These are phyloP conservation scores for Deladenus siricidicola DNA, from an alignment of 2,888 invertebrate genomes.

Conservation along the genomic window DNA sequence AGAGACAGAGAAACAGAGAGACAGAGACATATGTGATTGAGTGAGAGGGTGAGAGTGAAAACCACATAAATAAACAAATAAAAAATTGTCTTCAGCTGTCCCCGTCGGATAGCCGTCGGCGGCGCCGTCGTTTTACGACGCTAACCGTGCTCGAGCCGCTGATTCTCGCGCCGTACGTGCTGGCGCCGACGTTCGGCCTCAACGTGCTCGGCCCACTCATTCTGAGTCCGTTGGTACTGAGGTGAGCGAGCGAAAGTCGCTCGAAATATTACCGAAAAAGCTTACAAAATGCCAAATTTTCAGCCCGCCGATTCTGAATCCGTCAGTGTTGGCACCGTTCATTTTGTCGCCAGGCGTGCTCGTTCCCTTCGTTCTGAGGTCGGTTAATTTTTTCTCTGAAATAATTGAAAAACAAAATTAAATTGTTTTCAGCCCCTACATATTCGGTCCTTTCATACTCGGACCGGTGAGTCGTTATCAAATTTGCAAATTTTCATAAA, in stretches of 20 bases:
- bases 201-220: constrained; percentile 19
- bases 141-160: constrained; percentile 30
- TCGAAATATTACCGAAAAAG: too few relatives aligned
- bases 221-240: constrained; percentile 1
- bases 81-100: not conserved
- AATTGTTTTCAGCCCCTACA: constrained; percentile 19
- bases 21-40: too few relatives aligned
- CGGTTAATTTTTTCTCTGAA: not conserved
- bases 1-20: too few relatives aligned
- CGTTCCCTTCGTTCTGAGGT: constrained; percentile 25
- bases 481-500: not conserved
- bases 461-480: constrained; percentile 11
- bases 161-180: constrained; percentile 41
- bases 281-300: constrained; percentile 2
- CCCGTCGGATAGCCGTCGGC: not conserved
- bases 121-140: not conserved
- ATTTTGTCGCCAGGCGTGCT: constrained; percentile 22
- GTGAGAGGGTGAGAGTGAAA: too few relatives aligned
- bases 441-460: constrained; percentile 25
- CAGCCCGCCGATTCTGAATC: constrained; percentile 23
- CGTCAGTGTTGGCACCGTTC: constrained; percentile 20
- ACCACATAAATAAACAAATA: too few relatives aligned
- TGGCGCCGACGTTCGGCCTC: constrained; percentile 31
- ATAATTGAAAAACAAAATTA: not conserved
- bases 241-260: too few relatives aligned